A percentile compares a stretch with the other conserved stretches of the same genome.
These are phyloP conservation scores for Amphibalanus amphitrite DNA, from an alignment of 1,140 invertebrate genomes.

Conservation along the genomic window DNA sequence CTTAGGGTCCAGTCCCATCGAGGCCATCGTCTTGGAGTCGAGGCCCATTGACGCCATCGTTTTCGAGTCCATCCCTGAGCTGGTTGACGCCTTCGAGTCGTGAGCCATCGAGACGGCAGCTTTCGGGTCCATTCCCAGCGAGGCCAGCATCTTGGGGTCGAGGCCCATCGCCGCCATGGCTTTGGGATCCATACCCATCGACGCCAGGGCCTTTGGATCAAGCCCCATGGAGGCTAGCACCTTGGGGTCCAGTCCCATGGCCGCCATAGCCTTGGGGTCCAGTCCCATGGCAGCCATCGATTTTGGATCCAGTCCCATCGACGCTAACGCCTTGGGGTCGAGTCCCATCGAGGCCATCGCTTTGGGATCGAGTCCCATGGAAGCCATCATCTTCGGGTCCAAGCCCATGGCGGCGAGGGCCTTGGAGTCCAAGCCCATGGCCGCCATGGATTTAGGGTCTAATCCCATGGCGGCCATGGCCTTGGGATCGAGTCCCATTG, in stretches of 20 bases:
- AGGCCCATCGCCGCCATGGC: constrained; percentile 5
- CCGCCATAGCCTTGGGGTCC: constrained; percentile 13
- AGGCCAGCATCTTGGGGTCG: constrained; percentile 9
- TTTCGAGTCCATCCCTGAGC: not conserved
- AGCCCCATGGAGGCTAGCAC: constrained; percentile 12
- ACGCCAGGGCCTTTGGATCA: constrained; percentile 13
- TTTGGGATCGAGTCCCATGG: constrained; percentile 15
- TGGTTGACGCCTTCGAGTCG: constrained; percentile 10
- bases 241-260: constrained; percentile 17
- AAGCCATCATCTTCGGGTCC: constrained; percentile 15
- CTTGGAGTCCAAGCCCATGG: constrained; percentile 16
- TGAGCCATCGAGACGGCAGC: constrained; percentile 6
- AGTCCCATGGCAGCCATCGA: constrained; percentile 13
- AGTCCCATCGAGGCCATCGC: constrained; percentile 6
- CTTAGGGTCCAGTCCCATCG: constrained; percentile 11
- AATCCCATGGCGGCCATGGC: constrained; percentile 11
- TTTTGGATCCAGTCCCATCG: constrained; percentile 16
- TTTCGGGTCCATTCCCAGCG: constrained; percentile 10
- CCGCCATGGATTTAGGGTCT: constrained; percentile 9
- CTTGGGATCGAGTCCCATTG: constrained; percentile 14
- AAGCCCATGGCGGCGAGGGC: constrained; percentile 16
- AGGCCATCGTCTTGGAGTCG: constrained; percentile 11
- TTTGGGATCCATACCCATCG: constrained; percentile 12
- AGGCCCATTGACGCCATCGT: constrained; percentile 12
- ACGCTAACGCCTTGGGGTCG: constrained; percentile 23